These are phyloP conservation scores for Ornithoptera alexandrae DNA, from an alignment of 2,888 invertebrate species.

Conservation along the genomic window DNA sequence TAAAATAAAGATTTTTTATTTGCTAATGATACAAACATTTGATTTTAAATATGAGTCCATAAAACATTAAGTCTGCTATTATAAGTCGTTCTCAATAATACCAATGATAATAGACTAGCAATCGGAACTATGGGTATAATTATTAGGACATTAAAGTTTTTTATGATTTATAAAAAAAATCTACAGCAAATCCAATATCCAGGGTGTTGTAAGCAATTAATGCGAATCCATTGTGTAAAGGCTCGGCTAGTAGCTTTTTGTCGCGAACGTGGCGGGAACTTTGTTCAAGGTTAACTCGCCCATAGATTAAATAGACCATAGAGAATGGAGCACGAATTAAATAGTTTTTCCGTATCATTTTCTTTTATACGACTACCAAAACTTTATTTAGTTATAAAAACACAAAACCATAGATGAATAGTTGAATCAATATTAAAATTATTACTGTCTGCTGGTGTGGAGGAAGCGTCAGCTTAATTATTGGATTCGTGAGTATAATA, in stretches of 20 bases:
- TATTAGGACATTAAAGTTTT: neutral
- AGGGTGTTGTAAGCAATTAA: conserved; percentile 2
- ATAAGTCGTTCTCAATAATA: neutral
- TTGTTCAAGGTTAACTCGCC: conserved; percentile 23
- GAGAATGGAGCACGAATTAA: conserved; percentile 20
- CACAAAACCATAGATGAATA: neutral
- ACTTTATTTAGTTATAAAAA: neutral
- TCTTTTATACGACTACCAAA: neutral
- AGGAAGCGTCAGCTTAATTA: neutral
- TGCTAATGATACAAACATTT: neutral
- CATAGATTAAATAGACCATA: conserved; percentile 28
- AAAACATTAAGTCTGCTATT: neutral
- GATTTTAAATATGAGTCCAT: neutral
- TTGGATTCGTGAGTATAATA: no score
- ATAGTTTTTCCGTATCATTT: neutral
- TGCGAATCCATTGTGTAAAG: conserved; percentile 3
- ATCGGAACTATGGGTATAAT: neutral
- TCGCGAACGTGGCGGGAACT: conserved; percentile 11
- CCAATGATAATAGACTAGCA: neutral
- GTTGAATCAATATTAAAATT: no score
- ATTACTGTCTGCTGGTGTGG: no score
- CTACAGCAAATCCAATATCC: neutral
- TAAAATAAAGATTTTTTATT: no score
- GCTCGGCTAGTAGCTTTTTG: conserved; percentile 15
- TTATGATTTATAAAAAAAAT: neutral